These are phyloP conservation scores for Phyllotreta cruciferae DNA, from an alignment of 2,888 invertebrate species.

Conservation along the genomic window DNA sequence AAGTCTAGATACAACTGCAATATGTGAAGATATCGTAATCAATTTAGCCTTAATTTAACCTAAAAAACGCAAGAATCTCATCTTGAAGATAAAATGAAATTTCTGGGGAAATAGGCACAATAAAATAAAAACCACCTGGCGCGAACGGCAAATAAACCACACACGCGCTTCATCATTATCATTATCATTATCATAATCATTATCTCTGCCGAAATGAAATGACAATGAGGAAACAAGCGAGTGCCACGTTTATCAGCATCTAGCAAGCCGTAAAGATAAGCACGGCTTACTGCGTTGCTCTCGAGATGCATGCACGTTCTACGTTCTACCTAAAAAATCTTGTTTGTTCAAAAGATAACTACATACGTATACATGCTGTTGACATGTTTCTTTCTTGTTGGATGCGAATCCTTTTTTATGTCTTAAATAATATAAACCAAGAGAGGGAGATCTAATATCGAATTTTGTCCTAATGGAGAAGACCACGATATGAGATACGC, in stretches of 20 bases:
- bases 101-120: too few species aligned
- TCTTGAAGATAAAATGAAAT: too few species aligned
- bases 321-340: constrained; percentile 25
- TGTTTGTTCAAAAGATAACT: constrained; percentile 16
- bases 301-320: constrained; percentile 13
- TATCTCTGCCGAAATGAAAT: constrained; percentile 27
- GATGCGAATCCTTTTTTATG: neutral
- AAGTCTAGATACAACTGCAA: too few species aligned
- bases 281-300: constrained; percentile 33
- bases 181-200: neutral
- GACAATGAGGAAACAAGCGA: constrained; percentile 39
- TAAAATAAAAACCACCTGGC: constrained; percentile 10
- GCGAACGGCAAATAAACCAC: constrained; percentile 33
- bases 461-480: too few species aligned
- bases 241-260: constrained; percentile 43
- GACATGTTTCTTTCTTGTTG: neutral
- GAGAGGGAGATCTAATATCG: too few species aligned
- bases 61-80: too few species aligned
- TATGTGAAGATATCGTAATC: too few species aligned
- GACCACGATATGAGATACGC: too few species aligned
- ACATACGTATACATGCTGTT: constrained; percentile 3
- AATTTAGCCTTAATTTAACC: too few species aligned
- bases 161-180: constrained; percentile 21
- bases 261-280: constrained; percentile 45
- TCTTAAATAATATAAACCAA: too few species aligned